Evolutionary conservation across 2,888 invertebrate species (phyloP).

Genomic region (Phasia obesa): DNA sequence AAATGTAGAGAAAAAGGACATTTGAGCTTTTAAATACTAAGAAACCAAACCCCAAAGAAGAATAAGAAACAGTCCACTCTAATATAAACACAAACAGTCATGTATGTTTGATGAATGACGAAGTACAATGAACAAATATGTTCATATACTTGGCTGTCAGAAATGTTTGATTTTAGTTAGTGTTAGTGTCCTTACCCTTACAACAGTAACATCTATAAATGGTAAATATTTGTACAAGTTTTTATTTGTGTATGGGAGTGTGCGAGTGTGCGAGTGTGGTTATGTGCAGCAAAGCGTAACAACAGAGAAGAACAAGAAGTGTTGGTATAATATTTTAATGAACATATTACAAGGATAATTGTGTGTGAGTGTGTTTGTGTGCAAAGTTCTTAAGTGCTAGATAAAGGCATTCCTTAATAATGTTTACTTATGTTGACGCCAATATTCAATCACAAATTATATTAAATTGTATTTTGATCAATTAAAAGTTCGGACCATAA

Average conservation of each 20-base stretch:
- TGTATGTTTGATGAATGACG: conserved; percentile 60
- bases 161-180: not conserved
- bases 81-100: conserved; percentile 35
- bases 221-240: conserved; percentile 64
- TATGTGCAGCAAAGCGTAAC: conserved; percentile 2
- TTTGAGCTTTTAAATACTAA: conserved; percentile 30
- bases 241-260: conserved; percentile 19
- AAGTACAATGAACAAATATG: conserved; percentile 15
- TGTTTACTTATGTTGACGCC: conserved; percentile 66
- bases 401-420: conserved; percentile 51
- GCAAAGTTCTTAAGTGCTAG: conserved; percentile 26
- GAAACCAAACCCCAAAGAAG: conserved; percentile 11
- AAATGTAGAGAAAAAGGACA: not conserved
- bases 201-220: conserved; percentile 62
- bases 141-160: not conserved
- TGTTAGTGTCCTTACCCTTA: conserved; percentile 14
- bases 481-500: conserved; percentile 12
- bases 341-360: conserved; percentile 22
- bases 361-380: not conserved
- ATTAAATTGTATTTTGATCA: conserved; percentile 35
- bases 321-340: conserved; percentile 66
- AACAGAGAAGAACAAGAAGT: conserved; percentile 39
- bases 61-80: not conserved
- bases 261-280: conserved; percentile 8
- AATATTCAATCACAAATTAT: conserved; percentile 53